phyloP scores from a whole-genome alignment of 2,888 invertebrate species.

The Drosophila antonietae region DNA sequence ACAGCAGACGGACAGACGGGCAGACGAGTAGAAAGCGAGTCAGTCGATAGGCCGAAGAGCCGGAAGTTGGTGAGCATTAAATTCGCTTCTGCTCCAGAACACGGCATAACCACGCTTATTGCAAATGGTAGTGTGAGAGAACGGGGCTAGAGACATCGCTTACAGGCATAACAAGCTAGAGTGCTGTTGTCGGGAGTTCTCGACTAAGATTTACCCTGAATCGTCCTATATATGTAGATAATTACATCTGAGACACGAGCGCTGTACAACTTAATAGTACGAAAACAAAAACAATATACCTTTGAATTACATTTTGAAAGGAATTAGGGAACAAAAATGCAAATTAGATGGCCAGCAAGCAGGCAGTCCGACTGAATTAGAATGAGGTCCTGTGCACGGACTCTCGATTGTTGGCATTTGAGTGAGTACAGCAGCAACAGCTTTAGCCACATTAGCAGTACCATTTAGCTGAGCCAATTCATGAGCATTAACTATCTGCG shows the following conservation, averaged over 20 bases:
- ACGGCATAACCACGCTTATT: conserved; percentile 21
- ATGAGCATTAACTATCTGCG: conserved; percentile 21
- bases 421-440: conserved; percentile 3
- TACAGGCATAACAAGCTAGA: conserved; percentile 13
- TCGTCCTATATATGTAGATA: neutral
- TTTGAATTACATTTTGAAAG: too few species aligned
- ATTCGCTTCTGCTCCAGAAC: conserved; percentile 36
- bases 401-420: conserved; percentile 5
- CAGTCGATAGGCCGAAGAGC: conserved; percentile 6
- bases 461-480: conserved; percentile 32
- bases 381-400: neutral
- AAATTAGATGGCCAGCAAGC: conserved; percentile 57
- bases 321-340: conserved; percentile 61
- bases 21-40: neutral
- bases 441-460: conserved; percentile 25
- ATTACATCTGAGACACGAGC: too few species aligned
- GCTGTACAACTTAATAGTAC: neutral
- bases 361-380: conserved; percentile 21
- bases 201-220: neutral
- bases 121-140: conserved; percentile 9
- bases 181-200: neutral
- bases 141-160: conserved; percentile 39
- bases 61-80: conserved; percentile 37
- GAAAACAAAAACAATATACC: neutral
- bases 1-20: neutral